Conservation (phyloP, 2,888 invertebrate genomes). For the Ophioninae sp. region DNA sequence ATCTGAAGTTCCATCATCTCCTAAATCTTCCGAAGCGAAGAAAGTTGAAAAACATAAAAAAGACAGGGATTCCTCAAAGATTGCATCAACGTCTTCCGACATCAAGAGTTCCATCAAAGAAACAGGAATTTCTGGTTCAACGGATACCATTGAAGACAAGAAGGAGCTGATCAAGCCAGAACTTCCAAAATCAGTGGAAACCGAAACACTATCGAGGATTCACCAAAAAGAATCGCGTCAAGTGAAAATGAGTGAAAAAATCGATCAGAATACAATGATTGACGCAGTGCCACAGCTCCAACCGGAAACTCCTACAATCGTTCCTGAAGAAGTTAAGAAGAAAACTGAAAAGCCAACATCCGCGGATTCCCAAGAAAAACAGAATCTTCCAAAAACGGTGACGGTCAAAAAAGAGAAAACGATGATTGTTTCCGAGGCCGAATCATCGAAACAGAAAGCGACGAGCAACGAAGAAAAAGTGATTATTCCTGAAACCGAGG, state of each 20-base stretch:
- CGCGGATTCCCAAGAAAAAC: background rate
- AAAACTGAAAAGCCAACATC: background rate
- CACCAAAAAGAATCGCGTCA: background rate
- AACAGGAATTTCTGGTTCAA: background rate
- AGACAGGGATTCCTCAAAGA: background rate
- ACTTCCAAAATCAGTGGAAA: background rate
- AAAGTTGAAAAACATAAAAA: too few species aligned
- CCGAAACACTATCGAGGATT: background rate
- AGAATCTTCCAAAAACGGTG: background rate
- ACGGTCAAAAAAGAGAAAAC: conserved; percentile 1
- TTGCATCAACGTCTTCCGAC: background rate
- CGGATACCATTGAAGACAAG: conserved; percentile 1
- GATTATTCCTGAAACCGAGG: background rate
- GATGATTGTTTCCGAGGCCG: background rate
- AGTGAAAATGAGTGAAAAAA: background rate
- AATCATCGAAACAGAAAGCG: conserved; percentile 7
- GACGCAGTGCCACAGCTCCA: background rate
- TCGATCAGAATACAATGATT: background rate
- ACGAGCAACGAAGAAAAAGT: conserved; percentile 6
- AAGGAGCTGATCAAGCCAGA: conserved; percentile 11
- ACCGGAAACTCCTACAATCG: background rate
- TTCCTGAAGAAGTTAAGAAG: conserved; percentile 4
- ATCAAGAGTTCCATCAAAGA: background rate
- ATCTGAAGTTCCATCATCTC: too few species aligned
- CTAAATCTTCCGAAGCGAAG: background rate